phyloP scores from a whole-genome alignment of 1,140 invertebrate species.

The Pinna nobilis region DNA sequence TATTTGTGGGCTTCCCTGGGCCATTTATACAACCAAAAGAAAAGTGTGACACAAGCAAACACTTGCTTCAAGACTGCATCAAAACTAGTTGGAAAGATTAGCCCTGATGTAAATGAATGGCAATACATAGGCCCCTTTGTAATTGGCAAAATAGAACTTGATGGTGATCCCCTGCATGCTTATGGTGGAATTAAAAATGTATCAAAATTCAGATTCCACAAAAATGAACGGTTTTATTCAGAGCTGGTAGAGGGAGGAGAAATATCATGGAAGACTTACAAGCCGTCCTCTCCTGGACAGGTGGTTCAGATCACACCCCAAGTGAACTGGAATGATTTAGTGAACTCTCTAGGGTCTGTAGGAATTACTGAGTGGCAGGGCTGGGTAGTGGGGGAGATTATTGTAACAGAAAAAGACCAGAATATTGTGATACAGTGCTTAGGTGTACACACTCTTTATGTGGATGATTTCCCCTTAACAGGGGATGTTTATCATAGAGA shows the following conservation, averaged over 20 bases:
- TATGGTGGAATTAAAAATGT: constrained; percentile 67
- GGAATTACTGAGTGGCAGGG: constrained; percentile 72
- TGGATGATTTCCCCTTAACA: constrained; percentile 56
- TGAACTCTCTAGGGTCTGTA: constrained; percentile 65
- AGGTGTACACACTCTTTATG: constrained; percentile 58
- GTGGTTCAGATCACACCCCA: constrained; percentile 51
- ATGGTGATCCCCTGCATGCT: constrained; percentile 66
- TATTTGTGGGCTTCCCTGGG: constrained; percentile 58
- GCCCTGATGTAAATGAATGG: constrained; percentile 57
- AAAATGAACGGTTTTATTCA: constrained; percentile 55
- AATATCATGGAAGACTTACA: constrained; percentile 57
- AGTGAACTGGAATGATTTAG: constrained; percentile 68
- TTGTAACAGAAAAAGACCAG: constrained; percentile 59
- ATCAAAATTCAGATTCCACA: constrained; percentile 53
- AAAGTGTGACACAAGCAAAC: constrained; percentile 47
- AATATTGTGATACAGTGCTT: constrained; percentile 61
- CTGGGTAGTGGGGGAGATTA: constrained; percentile 65
- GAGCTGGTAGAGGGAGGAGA: constrained; percentile 56
- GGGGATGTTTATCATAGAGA: constrained; percentile 68
- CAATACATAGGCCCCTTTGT: constrained; percentile 68
- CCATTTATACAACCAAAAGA: constrained; percentile 43
- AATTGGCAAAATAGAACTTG: constrained; percentile 69
- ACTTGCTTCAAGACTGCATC: constrained; percentile 62
- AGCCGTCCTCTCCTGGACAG: constrained; percentile 43
- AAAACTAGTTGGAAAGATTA: constrained; percentile 56